phyloP scores from a whole-genome alignment of 2,113 vertebrate species.

The Pseudopipra pipra region DNA sequence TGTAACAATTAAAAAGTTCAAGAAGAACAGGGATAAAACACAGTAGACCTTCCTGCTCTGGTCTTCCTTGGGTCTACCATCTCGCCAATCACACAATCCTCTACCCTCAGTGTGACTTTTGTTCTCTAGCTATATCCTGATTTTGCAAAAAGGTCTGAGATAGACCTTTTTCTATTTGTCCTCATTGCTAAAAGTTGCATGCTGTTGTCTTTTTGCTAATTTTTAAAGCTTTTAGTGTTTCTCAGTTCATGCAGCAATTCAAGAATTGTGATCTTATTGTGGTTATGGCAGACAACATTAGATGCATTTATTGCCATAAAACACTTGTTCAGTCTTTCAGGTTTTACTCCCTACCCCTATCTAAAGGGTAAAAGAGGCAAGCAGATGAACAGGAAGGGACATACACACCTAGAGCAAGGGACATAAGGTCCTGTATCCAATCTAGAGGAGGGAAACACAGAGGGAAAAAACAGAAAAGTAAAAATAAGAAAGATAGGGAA shows the following conservation, averaged over 20 bases:
- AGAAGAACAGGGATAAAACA: neutral
- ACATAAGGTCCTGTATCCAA: neutral
- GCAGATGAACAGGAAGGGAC: neutral
- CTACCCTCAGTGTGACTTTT: neutral
- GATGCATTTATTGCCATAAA: neutral
- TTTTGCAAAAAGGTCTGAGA: neutral
- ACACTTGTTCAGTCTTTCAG: neutral
- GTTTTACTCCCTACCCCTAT: neutral
- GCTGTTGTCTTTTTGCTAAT: neutral
- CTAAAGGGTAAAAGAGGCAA: neutral
- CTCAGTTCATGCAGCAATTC: neutral
- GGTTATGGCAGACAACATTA: neutral
- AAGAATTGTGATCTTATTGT: neutral
- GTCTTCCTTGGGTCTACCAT: neutral
- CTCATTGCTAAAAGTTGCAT: neutral
- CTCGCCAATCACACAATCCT: neutral
- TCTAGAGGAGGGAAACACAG: neutral
- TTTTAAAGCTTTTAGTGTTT: neutral
- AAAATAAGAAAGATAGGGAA: neutral
- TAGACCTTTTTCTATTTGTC: neutral
- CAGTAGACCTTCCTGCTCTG: neutral
- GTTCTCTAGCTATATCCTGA: neutral
- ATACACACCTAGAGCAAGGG: fast-evolving
- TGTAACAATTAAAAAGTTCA: neutral
- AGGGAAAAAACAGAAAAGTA: neutral